Evolutionary conservation across 2,113 vertebrate genomes (phyloP).

Genomic region (Bos javanicus): DNA sequence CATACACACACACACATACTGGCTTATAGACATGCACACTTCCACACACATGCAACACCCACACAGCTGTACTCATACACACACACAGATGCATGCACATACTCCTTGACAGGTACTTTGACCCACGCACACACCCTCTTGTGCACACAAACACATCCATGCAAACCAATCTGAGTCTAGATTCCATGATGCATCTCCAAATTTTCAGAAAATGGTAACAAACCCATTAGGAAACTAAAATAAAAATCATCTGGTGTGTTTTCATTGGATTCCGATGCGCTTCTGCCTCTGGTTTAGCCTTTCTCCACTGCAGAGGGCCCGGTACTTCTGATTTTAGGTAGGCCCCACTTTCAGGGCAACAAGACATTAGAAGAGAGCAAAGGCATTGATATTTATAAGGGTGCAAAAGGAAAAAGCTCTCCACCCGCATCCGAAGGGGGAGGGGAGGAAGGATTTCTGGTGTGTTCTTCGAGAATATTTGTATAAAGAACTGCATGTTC

Average conservation of each 20-base stretch:
- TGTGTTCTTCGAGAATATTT: neutral
- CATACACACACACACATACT: neutral
- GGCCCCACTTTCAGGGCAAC: neutral
- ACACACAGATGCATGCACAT: neutral
- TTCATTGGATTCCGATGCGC: neutral
- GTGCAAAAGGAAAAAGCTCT: neutral
- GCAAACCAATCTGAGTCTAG: neutral
- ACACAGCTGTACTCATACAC: neutral
- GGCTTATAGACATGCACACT: neutral
- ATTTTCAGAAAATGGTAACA: neutral
- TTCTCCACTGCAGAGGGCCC: neutral
- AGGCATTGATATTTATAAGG: neutral
- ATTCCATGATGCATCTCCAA: neutral
- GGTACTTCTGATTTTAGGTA: fast-evolving
- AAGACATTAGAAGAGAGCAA: neutral
- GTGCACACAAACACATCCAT: neutral
- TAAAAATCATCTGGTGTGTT: neutral
- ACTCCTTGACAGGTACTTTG: fast-evolving
- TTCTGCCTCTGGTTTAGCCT: neutral
- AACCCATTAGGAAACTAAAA: neutral
- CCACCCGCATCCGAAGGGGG: neutral
- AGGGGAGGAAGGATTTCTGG: neutral
- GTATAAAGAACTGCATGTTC: slow-evolving; percentile 35
- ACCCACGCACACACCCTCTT: neutral
- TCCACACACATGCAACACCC: neutral